Percentiles rank a stretch among this genome's conserved stretches.
Evolutionary conservation across 1,140 invertebrate species (phyloP).

Genomic region (Adelges cooleyi): DNA sequence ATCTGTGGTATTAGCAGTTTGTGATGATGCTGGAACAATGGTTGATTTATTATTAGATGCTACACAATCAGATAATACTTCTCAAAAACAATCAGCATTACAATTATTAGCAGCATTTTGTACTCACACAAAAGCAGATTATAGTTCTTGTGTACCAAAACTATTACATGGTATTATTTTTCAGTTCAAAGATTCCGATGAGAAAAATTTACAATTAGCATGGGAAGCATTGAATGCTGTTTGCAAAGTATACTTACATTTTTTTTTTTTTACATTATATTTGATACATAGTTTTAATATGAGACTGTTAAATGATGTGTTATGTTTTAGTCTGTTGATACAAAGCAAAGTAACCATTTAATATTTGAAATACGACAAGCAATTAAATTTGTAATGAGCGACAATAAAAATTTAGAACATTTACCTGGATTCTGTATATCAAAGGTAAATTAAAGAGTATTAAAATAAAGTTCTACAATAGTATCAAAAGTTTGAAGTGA

Average conservation of each 20-base stretch:
- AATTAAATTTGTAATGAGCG: conserved; percentile 75
- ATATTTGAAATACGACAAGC: conserved; percentile 84
- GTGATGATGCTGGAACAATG: conserved; percentile 73
- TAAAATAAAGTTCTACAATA: too few relatives aligned
- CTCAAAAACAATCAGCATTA: conserved; percentile 61
- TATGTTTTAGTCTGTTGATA: conserved; percentile 52
- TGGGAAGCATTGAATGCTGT: conserved; percentile 86
- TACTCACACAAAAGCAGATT: conserved; percentile 73
- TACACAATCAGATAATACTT: conserved; percentile 49
- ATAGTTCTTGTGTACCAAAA: conserved; percentile 74
- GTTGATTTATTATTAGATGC: conserved; percentile 79
- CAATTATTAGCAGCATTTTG: conserved; percentile 84
- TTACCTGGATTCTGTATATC: conserved; percentile 91
- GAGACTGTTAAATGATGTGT: conserved; percentile 9
- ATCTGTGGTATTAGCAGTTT: conserved; percentile 79
- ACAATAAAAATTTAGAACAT: conserved; percentile 64
- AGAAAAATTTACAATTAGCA: conserved; percentile 61
- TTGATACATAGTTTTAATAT: not conserved
- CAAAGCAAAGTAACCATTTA: conserved; percentile 40
- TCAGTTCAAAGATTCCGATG: conserved; percentile 67
- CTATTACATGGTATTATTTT: conserved; percentile 75
- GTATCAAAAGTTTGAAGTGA: too few relatives aligned
- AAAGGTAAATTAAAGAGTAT: conserved; percentile 56
- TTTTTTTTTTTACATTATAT: too few relatives aligned
- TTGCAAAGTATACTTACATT: conserved; percentile 51